A percentile compares a stretch with the other conserved stretches of the same genome.
Evolutionary conservation across 2,888 invertebrate species (phyloP).

Genomic region (Branchipolynoe longqiensis): DNA sequence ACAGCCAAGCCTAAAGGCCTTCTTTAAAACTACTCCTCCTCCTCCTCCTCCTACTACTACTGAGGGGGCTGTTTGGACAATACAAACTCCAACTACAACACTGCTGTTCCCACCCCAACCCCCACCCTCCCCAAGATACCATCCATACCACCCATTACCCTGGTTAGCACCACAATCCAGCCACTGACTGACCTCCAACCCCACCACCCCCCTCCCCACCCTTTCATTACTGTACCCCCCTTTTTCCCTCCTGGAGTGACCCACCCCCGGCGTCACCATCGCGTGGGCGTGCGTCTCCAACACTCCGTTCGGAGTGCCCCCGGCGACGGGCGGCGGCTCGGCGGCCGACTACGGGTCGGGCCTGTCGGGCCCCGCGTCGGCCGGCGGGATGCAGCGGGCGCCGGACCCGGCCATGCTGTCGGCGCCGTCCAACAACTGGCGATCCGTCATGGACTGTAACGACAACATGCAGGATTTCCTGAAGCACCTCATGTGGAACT

Average conservation of each 20-base stretch:
- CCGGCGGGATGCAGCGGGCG: constrained; percentile 10
- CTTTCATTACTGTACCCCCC: no score
- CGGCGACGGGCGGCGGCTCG: constrained; percentile 13
- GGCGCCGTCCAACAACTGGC: constrained; percentile 47
- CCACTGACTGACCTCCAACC: no score
- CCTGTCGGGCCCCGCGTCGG: constrained; percentile 23
- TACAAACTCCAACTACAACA: not conserved
- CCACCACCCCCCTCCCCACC: not conserved
- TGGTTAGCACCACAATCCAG: no score
- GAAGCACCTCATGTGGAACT: constrained; percentile 54
- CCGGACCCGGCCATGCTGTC: constrained; percentile 32
- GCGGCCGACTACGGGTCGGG: constrained; percentile 37
- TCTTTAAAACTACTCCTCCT: no score
- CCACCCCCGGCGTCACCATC: constrained; percentile 8
- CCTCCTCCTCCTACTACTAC: not conserved
- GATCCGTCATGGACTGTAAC: constrained; percentile 51
- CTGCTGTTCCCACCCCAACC: not conserved
- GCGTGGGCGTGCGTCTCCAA: constrained; percentile 47
- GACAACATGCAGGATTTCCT: constrained; percentile 57
- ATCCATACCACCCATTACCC: no score
- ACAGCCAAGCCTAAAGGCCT: no score
- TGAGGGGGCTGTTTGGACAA: not conserved
- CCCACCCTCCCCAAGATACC: not conserved
- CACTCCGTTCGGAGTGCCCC: constrained; percentile 50
- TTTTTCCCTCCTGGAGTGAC: not conserved